These are phyloP conservation scores for Tokudaia tokunoshimensis DNA, from an alignment of 2,797 vertebrate species.

Conservation along the genomic window DNA sequence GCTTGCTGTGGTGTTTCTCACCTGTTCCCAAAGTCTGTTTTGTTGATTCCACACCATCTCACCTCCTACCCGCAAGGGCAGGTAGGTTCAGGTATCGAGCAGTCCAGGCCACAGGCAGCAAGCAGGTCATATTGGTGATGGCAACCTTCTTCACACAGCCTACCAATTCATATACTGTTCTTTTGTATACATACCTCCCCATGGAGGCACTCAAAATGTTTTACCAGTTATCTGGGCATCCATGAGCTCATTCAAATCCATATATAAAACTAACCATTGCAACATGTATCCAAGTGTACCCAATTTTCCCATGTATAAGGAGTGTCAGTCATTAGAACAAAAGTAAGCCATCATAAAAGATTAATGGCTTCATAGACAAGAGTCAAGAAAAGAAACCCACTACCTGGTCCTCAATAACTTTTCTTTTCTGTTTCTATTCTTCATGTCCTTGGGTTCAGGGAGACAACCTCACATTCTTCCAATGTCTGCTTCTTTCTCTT, in stretches of 20 bases:
- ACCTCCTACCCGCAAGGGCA: background rate
- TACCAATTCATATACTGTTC: background rate
- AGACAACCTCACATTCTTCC: conserved; percentile 46
- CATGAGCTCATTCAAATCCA: background rate
- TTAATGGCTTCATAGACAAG: background rate
- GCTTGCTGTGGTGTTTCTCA: background rate
- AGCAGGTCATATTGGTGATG: background rate
- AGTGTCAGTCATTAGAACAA: background rate
- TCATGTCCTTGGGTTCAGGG: background rate
- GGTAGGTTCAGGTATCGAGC: background rate
- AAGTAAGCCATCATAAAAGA: background rate
- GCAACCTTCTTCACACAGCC: background rate
- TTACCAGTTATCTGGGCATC: background rate
- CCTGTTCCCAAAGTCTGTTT: background rate
- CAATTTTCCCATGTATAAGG: background rate
- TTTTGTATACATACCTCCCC: background rate
- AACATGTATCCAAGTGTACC: background rate
- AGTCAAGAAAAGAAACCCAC: background rate
- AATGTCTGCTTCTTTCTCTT: conserved; percentile 6
- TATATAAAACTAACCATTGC: background rate
- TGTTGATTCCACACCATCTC: background rate
- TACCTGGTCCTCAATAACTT: background rate
- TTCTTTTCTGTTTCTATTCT: conserved; percentile 16
- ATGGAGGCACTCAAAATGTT: background rate
- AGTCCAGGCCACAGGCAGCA: background rate